A percentile compares a stretch with the other conserved stretches of the same genome.
These are phyloP conservation scores for Poecilia gillii DNA, from an alignment of 2,797 vertebrate genomes.

Conservation along the genomic window DNA sequence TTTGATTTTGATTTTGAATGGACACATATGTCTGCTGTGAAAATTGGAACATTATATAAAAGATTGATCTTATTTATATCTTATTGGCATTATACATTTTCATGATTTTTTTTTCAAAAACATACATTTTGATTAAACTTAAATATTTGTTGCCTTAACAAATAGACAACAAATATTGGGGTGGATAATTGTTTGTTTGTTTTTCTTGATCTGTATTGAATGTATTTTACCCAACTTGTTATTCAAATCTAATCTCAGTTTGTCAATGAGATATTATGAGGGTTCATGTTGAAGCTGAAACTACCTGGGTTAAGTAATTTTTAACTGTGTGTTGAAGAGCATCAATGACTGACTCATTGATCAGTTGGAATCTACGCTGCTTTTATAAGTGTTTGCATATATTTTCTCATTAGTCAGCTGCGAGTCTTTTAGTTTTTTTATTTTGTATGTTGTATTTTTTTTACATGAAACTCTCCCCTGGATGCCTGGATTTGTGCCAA, in stretches of 20 bases:
- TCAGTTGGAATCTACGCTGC: too few relatives aligned
- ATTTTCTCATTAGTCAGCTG: not conserved
- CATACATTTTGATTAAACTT: too few relatives aligned
- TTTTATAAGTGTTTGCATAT: not conserved
- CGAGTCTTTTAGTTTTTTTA: too few relatives aligned
- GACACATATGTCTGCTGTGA: not conserved
- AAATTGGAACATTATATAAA: not conserved
- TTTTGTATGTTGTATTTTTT: too few relatives aligned
- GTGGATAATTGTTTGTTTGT: too few relatives aligned
- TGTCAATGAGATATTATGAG: not conserved
- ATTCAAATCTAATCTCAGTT: not conserved
- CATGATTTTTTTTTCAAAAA: too few relatives aligned
- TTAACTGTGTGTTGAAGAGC: not conserved
- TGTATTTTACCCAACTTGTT: not conserved
- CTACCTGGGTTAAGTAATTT: not conserved
- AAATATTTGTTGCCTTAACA: too few relatives aligned
- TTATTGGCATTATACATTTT: not conserved
- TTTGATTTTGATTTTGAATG: not conserved
- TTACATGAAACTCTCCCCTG: too few relatives aligned
- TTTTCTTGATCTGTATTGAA: not conserved
- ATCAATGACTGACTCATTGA: not conserved
- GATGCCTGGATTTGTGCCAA: too few relatives aligned
- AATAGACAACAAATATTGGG: too few relatives aligned
- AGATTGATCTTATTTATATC: not conserved
- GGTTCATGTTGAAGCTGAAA: not conserved